Conservation (phyloP, 2,113 vertebrate genomes). For the Megaceryle torquata region DNA sequence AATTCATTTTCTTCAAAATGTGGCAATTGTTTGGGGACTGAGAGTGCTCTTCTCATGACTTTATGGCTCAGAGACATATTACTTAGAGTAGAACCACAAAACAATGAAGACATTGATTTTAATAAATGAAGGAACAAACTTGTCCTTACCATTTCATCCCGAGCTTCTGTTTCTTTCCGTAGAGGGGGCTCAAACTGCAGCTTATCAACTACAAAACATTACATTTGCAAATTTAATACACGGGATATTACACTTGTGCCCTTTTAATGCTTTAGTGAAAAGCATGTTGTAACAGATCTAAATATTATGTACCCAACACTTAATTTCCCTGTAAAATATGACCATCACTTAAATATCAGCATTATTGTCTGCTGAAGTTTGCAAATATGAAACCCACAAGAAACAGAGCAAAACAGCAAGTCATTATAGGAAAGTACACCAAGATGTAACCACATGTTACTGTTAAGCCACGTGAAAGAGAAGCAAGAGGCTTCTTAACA, state of each 20-base stretch:
- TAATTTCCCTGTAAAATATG: not conserved
- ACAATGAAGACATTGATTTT: not conserved
- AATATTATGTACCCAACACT: not conserved
- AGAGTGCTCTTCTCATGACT: not conserved
- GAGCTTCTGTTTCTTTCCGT: slow-evolving; percentile 92
- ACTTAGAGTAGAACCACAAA: not conserved
- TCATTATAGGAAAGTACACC: not conserved
- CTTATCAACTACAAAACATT: slow-evolving; percentile 86
- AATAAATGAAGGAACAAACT: not conserved
- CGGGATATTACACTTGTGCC: fast-evolving
- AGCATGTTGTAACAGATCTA: not conserved
- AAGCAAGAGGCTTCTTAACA: not conserved
- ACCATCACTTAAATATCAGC: not conserved
- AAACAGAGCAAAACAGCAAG: not conserved
- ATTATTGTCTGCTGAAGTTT: not conserved
- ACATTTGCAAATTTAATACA: not conserved
- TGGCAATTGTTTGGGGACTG: not conserved
- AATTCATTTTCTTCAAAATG: not conserved
- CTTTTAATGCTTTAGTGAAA: not conserved
- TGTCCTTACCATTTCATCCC: slow-evolving; percentile 87
- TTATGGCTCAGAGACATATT: not conserved
- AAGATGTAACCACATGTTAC: fast-evolving
- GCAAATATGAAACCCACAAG: not conserved
- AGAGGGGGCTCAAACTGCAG: slow-evolving; percentile 92
- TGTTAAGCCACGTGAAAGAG: not conserved